Conservation (phyloP, 2,888 invertebrate genomes). For the Heliconius ismenius region DNA sequence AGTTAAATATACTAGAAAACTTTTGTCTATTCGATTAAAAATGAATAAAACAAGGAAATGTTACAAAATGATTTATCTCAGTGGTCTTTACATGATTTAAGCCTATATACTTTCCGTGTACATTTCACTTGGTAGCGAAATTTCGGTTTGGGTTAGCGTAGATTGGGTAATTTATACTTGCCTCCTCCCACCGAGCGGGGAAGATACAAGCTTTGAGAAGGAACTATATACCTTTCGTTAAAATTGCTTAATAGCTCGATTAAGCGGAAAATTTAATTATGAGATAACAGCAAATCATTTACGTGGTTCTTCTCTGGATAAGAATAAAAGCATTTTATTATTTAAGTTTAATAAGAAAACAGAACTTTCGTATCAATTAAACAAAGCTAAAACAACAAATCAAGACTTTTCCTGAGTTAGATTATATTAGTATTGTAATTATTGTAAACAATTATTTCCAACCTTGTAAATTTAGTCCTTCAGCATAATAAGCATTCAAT, state of each 20-base stretch:
- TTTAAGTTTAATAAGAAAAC: not conserved
- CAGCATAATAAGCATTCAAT: conserved; percentile 74
- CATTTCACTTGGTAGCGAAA: conserved; percentile 69
- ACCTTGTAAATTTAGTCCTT: conserved; percentile 51
- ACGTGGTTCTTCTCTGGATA: conserved; percentile 11
- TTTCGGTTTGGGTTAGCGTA: conserved; percentile 77
- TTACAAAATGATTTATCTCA: conserved; percentile 62
- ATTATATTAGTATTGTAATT: conserved; percentile 24
- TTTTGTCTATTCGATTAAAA: not conserved
- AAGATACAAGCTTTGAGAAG: conserved; percentile 63
- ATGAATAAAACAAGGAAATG: not conserved
- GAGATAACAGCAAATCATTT: conserved; percentile 58
- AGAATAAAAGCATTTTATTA: conserved; percentile 20
- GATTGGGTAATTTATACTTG: conserved; percentile 81
- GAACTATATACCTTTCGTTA: conserved; percentile 70
- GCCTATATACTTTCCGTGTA: conserved; percentile 69
- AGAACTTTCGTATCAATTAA: conserved; percentile 1
- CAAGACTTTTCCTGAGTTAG: conserved; percentile 4
- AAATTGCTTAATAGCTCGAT: conserved; percentile 77
- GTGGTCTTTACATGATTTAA: conserved; percentile 65
- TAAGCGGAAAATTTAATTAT: conserved; percentile 68
- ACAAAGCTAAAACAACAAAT: conserved; percentile 1
- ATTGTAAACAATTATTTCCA: conserved; percentile 20
- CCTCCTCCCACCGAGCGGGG: conserved; percentile 59
- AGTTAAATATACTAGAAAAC: not conserved